phyloP scores from a whole-genome alignment of 2,888 invertebrate species.

The Polyommatus icarus region DNA sequence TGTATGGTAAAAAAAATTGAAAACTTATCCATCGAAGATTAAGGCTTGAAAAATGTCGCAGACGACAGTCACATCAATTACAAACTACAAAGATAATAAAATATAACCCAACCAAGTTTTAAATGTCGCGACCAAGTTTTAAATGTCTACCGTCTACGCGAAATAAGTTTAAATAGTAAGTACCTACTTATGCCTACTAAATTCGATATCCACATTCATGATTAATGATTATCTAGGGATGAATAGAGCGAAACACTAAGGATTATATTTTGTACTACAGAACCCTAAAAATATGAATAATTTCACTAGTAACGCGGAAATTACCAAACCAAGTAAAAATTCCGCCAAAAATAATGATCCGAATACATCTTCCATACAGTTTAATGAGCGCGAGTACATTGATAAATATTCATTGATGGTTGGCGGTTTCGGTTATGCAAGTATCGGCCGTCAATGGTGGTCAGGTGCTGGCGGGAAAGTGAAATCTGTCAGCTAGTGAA shows the following conservation, averaged over 20 bases:
- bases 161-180: no score
- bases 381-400: background rate
- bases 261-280: no score
- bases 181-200: no score
- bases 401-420: constrained; percentile 27
- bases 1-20: no score
- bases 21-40: no score
- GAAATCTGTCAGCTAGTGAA: constrained; percentile 70
- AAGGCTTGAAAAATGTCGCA: background rate
- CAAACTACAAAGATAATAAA: background rate
- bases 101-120: no score
- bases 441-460: constrained; percentile 58
- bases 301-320: no score
- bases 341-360: background rate
- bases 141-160: no score
- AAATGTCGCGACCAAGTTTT: no score
- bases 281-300: background rate
- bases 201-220: no score
- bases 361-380: background rate
- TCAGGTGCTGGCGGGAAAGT: constrained; percentile 63
- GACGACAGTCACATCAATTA: background rate
- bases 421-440: constrained; percentile 51
- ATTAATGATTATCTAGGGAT: no score
- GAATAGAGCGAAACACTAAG: no score
- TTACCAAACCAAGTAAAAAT: background rate